Evolutionary conservation across 2,888 invertebrate species (phyloP).

Genomic region (Eupithecia tripunctaria): DNA sequence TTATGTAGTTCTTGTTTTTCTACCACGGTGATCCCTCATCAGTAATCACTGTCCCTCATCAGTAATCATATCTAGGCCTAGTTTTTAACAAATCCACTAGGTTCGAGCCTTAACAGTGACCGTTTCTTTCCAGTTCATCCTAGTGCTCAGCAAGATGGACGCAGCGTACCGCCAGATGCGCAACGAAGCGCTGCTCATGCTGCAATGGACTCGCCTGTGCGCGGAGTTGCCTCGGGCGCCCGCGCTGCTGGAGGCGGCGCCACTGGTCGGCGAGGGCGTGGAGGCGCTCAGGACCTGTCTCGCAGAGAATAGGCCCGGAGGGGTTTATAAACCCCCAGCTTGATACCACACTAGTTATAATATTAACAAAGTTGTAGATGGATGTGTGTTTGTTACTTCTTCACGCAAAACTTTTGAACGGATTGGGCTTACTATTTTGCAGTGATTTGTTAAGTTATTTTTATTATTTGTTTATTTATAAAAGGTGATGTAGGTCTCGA

Average conservation of each 20-base stretch:
- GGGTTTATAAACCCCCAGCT: conserved; percentile 32
- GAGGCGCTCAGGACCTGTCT: conserved; percentile 83
- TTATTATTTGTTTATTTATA: too few species aligned
- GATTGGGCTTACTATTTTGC: not conserved
- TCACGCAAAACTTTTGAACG: too few species aligned
- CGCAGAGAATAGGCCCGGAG: conserved; percentile 54
- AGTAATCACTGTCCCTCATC: too few species aligned
- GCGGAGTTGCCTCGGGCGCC: conserved; percentile 88
- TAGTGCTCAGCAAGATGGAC: conserved; percentile 93
- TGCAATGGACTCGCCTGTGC: conserved; percentile 89
- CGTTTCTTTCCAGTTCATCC: conserved; percentile 80
- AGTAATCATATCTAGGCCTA: too few species aligned
- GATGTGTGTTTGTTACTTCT: too few species aligned
- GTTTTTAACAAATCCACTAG: too few species aligned
- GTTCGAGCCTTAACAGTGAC: not conserved
- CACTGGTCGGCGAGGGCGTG: conserved; percentile 88
- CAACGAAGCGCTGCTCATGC: conserved; percentile 92
- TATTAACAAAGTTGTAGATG: too few species aligned
- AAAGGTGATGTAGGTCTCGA: too few species aligned
- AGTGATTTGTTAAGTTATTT: too few species aligned
- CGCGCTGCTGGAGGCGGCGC: conserved; percentile 89
- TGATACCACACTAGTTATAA: not conserved
- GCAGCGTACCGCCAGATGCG: conserved; percentile 94
- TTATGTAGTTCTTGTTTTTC: too few species aligned
- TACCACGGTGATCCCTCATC: too few species aligned